These are phyloP conservation scores for Balaenoptera acutorostrata DNA, from an alignment of 2,113 vertebrate species.

Conservation along the genomic window DNA sequence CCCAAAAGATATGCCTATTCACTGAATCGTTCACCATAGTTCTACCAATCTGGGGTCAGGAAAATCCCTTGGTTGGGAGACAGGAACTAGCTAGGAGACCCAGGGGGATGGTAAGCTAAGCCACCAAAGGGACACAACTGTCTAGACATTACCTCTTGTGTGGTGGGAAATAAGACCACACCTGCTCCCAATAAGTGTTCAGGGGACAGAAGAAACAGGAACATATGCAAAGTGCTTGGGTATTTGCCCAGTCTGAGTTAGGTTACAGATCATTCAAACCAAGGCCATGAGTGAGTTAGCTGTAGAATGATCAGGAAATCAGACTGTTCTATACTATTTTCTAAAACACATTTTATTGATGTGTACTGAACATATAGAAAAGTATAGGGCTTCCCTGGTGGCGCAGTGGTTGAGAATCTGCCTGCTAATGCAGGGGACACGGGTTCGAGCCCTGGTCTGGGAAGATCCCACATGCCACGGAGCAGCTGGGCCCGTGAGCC, in stretches of 20 bases:
- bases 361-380: background rate
- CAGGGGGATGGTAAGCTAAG: background rate
- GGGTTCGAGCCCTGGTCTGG: too few relatives aligned
- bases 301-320: background rate
- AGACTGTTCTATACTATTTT: background rate
- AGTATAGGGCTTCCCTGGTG: too few relatives aligned
- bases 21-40: background rate
- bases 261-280: background rate
- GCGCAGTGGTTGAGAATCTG: too few relatives aligned
- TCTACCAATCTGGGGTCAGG: background rate
- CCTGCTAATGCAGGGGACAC: too few relatives aligned
- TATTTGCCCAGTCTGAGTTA: background rate
- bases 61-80: background rate
- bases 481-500: too few relatives aligned
- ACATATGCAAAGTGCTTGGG: background rate
- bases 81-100: background rate
- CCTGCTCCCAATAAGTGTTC: background rate
- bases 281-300: background rate
- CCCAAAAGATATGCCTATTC: background rate
- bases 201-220: background rate
- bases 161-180: background rate
- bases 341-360: background rate
- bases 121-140: background rate
- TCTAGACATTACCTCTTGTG: conserved; percentile 6
- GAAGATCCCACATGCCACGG: too few relatives aligned